Evolutionary conservation across 2,888 invertebrate species (phyloP).

Genomic region (Parascotia fuliginaria): DNA sequence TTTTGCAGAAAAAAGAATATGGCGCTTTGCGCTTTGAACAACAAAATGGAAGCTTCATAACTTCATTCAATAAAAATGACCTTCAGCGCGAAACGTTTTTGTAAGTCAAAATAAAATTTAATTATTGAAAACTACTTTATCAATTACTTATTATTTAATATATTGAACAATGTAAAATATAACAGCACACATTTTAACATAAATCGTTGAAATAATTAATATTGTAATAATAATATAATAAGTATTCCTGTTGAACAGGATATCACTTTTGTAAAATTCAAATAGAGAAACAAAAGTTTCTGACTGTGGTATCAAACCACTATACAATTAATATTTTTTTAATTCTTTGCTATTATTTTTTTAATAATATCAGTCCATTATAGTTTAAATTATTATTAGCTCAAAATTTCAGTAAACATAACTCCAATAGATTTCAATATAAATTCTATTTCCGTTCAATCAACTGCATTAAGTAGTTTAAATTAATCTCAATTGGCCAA

Average conservation of each 20-base stretch:
- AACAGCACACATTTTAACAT: not conserved
- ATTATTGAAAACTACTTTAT: slow-evolving; percentile 2
- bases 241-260: slow-evolving; percentile 22
- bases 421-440: not conserved
- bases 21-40: slow-evolving; percentile 44
- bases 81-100: slow-evolving; percentile 33
- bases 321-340: not conserved
- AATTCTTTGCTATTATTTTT: no score
- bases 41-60: slow-evolving; percentile 62
- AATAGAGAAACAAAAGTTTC: slow-evolving; percentile 21
- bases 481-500: no score
- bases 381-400: no score
- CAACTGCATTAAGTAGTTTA: no score
- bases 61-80: no score
- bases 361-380: no score
- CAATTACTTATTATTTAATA: not conserved
- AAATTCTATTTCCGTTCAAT: not conserved
- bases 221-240: not conserved
- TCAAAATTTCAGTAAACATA: no score
- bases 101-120: slow-evolving; percentile 3
- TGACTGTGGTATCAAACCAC: not conserved
- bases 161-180: not conserved
- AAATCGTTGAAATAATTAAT: not conserved
- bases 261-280: slow-evolving; percentile 26
- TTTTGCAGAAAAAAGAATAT: slow-evolving; percentile 51